Percentiles rank a stretch among this genome's conserved stretches.
Evolutionary conservation across 2,113 vertebrate species (phyloP).

Genomic region (Athene cunicularia): DNA sequence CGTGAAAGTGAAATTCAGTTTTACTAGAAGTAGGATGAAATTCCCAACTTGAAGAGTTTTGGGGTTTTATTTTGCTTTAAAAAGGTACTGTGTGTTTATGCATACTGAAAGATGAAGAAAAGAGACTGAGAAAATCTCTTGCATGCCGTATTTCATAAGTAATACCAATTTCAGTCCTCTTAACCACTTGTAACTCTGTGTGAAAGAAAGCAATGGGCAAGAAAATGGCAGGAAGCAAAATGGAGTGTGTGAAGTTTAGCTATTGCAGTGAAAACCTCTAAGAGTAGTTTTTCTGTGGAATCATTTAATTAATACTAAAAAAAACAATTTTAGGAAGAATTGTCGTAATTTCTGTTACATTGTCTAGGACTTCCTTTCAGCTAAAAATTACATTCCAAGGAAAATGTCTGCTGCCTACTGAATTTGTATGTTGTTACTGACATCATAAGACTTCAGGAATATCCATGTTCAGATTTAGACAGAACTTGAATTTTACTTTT

Average conservation of each 20-base stretch:
- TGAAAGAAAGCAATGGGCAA: background rate
- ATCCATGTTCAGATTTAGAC: background rate
- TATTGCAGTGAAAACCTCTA: background rate
- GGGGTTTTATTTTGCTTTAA: background rate
- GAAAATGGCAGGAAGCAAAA: background rate
- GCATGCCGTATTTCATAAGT: background rate
- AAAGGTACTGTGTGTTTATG: background rate
- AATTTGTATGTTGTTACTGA: background rate
- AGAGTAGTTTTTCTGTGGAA: background rate
- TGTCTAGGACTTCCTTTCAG: background rate
- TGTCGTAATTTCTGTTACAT: background rate
- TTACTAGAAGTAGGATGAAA: background rate
- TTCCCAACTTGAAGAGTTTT: background rate
- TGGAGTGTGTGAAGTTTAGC: background rate
- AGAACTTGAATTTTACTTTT: background rate
- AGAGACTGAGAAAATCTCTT: background rate
- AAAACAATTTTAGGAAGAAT: background rate
- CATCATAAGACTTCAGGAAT: background rate
- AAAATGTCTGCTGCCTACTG: background rate
- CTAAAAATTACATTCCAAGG: background rate
- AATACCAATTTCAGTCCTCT: background rate
- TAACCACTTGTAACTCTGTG: background rate
- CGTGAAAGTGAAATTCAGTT: background rate
- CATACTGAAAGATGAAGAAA: background rate
- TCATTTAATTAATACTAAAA: background rate